phyloP scores from a whole-genome alignment of 2,797 vertebrate species.

The Poeciliopsis presidionis region DNA sequence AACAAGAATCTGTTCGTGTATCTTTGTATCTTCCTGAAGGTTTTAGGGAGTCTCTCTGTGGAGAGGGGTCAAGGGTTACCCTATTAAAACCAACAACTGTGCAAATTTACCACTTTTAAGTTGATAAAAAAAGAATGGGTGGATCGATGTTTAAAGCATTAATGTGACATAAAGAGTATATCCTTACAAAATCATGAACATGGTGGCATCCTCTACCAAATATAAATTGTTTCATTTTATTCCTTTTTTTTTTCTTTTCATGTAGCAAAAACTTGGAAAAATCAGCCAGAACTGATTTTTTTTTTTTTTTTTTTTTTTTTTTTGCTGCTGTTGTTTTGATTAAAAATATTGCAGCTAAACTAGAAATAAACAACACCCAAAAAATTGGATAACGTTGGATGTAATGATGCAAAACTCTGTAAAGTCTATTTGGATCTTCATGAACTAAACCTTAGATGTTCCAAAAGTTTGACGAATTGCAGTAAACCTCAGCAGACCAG shows the following conservation, averaged over 20 bases:
- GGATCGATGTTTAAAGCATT: not conserved
- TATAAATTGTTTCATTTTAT: not conserved
- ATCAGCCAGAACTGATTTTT: not conserved
- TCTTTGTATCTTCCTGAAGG: not conserved
- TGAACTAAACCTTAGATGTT: too few species aligned
- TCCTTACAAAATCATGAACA: not conserved
- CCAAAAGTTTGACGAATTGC: not conserved
- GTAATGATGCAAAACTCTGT: not conserved
- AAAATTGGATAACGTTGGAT: not conserved
- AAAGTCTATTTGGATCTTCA: not conserved
- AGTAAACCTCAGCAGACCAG: not conserved
- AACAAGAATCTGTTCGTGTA: not conserved
- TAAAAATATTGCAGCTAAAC: not conserved
- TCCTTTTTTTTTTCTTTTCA: not conserved
- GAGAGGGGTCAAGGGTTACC: not conserved
- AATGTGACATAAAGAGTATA: not conserved
- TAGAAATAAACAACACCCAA: not conserved
- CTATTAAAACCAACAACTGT: not conserved
- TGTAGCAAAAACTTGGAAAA: not conserved
- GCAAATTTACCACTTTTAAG: not conserved
- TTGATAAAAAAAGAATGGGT: not conserved
- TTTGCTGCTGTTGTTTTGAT: not conserved
- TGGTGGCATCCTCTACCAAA: not conserved
- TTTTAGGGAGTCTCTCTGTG: not conserved
- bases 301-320: not conserved